phyloP scores from a whole-genome alignment of 2,888 invertebrate genomes.

The Xestia ashworthii region DNA sequence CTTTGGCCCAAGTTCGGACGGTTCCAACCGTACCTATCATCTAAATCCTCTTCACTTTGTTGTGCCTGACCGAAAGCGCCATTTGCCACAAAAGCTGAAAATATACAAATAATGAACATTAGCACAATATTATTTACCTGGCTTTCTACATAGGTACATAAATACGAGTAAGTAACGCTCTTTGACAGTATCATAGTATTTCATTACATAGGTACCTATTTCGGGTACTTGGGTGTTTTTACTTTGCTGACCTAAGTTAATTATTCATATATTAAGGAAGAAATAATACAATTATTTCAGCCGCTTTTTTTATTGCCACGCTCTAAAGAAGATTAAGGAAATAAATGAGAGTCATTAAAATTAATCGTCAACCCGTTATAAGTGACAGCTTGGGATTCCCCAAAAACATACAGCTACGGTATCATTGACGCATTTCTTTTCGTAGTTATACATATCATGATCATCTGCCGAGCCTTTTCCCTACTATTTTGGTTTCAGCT shows the following conservation, averaged over 20 bases:
- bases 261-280: not conserved
- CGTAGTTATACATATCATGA: no score
- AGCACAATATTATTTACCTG: not conserved
- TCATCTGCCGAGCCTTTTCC: no score
- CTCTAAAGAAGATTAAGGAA: conserved; percentile 9
- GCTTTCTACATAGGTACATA: not conserved
- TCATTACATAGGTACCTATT: not conserved
- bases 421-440: not conserved
- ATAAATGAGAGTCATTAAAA: conserved; percentile 4
- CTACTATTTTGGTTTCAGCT: no score
- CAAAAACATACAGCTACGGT: not conserved
- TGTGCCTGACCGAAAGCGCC: conserved; percentile 69
- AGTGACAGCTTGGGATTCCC: conserved; percentile 2
- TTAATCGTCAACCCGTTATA: conserved; percentile 5
- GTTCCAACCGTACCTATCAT: conserved; percentile 77
- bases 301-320: not conserved
- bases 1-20: conserved; percentile 30
- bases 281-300: not conserved
- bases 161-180: not conserved
- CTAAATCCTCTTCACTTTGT: conserved; percentile 70
- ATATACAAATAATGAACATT: conserved; percentile 15
- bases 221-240: not conserved
- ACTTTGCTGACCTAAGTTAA: not conserved
- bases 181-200: not conserved
- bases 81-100: conserved; percentile 73